Percentiles rank a stretch among this genome's conserved stretches.
Conservation (phyloP, 2,888 invertebrate species). For the Isoperla grammatica region DNA sequence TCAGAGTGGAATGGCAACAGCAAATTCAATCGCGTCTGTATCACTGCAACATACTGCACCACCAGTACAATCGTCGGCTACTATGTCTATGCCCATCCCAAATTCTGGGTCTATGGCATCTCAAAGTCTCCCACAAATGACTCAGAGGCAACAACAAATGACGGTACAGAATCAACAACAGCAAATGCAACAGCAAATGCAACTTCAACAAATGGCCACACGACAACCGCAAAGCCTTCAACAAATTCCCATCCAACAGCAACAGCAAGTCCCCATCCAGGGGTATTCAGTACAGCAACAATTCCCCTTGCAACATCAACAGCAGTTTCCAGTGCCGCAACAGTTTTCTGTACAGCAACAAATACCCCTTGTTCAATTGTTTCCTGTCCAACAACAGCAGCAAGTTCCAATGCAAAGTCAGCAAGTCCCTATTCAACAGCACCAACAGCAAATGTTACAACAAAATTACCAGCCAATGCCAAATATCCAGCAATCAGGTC, state of each 20-base stretch:
- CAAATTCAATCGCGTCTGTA: too few relatives aligned
- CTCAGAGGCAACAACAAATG: slow-evolving; percentile 43
- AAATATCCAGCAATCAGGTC: slow-evolving; percentile 10
- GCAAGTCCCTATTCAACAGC: slow-evolving; percentile 27
- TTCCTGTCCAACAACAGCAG: slow-evolving; percentile 22
- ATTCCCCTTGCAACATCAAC: slow-evolving; percentile 17
- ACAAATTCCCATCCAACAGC: slow-evolving; percentile 8
- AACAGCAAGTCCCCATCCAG: background rate
- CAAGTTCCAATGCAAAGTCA: slow-evolving; percentile 26
- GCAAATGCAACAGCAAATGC: slow-evolving; percentile 32
- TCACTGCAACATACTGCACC: too few relatives aligned
- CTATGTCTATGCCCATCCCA: background rate
- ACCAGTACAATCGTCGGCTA: background rate
- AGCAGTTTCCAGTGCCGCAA: slow-evolving; percentile 3
- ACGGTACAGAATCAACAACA: slow-evolving; percentile 48
- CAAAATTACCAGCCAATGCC: slow-evolving; percentile 29
- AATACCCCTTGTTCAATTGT: slow-evolving; percentile 13
- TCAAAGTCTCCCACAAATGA: too few relatives aligned
- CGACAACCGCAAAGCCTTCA: slow-evolving; percentile 29
- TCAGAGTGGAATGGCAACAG: background rate
- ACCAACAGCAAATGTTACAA: slow-evolving; percentile 24
- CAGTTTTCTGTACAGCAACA: slow-evolving; percentile 11
- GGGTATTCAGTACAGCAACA: slow-evolving; percentile 28
- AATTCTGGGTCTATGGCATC: too few relatives aligned
- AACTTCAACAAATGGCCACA: slow-evolving; percentile 24